Percentiles rank a stretch among this genome's conserved stretches.
phyloP scores from a whole-genome alignment of 1,140 invertebrate genomes.

The Bilobella aurantiaca region DNA sequence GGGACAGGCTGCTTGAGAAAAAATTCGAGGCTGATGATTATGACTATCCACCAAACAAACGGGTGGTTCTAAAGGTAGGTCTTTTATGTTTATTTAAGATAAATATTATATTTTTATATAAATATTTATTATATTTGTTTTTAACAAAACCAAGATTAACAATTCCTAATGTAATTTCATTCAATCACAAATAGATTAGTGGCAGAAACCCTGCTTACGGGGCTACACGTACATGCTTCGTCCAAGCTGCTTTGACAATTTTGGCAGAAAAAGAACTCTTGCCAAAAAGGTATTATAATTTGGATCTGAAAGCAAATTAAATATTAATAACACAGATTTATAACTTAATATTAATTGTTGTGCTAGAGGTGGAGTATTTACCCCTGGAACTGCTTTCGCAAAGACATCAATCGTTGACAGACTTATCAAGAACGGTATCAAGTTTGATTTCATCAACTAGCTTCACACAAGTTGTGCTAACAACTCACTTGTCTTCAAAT shows the following conservation, averaged over 20 bases:
- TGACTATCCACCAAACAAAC: slow-evolving; percentile 41
- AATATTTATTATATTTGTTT: too few species aligned
- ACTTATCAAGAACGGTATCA: slow-evolving; percentile 50
- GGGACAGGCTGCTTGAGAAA: slow-evolving; percentile 53
- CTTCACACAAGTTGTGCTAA: too few species aligned
- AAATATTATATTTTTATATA: too few species aligned
- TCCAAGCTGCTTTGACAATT: slow-evolving; percentile 63
- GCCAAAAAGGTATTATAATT: slow-evolving; percentile 43
- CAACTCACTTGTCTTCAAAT: too few species aligned
- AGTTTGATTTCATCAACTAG: slow-evolving; percentile 40
- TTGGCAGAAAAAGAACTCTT: slow-evolving; percentile 64
- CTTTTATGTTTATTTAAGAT: too few species aligned
- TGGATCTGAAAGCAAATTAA: slow-evolving; percentile 41
- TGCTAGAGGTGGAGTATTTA: slow-evolving; percentile 50
- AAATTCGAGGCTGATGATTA: slow-evolving; percentile 41
- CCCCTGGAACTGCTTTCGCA: slow-evolving; percentile 50
- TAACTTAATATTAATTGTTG: slow-evolving; percentile 30
- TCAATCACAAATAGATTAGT: slow-evolving; percentile 39
- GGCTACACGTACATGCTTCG: slow-evolving; percentile 57
- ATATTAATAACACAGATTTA: neutral
- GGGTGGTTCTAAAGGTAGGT: slow-evolving; percentile 51
- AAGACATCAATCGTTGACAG: slow-evolving; percentile 55
- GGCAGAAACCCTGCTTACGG: slow-evolving; percentile 72
- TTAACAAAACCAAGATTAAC: neutral
- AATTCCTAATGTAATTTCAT: neutral